Conservation (phyloP, 2,113 vertebrate species). For the Zosterops pallidus region DNA sequence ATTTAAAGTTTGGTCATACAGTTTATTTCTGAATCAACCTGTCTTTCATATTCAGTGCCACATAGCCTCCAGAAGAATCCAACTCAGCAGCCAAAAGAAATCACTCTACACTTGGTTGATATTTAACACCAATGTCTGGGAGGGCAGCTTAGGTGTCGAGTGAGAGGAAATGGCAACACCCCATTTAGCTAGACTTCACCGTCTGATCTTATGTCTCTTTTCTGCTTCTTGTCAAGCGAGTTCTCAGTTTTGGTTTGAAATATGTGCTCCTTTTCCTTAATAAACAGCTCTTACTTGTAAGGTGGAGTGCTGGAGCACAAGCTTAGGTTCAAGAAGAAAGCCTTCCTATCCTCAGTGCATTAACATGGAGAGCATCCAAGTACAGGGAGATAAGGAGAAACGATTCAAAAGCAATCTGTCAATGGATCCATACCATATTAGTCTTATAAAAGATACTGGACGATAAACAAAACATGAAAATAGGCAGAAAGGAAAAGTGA, state of each 20-base stretch:
- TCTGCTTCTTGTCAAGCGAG: constrained; percentile 25
- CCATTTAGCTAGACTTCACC: constrained; percentile 7
- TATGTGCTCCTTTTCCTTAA: neutral
- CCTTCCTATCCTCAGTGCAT: neutral
- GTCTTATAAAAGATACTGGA: neutral
- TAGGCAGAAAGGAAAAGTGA: neutral
- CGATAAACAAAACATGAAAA: neutral
- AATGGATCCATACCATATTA: neutral
- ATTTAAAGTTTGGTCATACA: neutral
- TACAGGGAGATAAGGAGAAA: neutral
- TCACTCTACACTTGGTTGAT: constrained; percentile 27
- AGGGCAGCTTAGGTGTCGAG: neutral
- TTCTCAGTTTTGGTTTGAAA: neutral
- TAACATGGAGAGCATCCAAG: neutral
- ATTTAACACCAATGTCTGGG: neutral
- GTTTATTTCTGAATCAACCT: neutral
- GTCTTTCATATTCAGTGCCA: neutral
- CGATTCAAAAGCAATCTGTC: neutral
- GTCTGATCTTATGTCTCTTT: neutral
- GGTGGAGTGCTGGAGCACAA: neutral
- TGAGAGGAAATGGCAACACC: constrained; percentile 31
- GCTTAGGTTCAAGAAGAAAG: neutral
- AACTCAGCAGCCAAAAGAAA: constrained; percentile 24
- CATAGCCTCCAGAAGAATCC: neutral
- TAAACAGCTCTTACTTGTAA: neutral